Evolutionary conservation across 2,888 invertebrate genomes (phyloP), one percentile per base, ranked within the genome.

Genomic region (Congeria kusceri): DNA sequence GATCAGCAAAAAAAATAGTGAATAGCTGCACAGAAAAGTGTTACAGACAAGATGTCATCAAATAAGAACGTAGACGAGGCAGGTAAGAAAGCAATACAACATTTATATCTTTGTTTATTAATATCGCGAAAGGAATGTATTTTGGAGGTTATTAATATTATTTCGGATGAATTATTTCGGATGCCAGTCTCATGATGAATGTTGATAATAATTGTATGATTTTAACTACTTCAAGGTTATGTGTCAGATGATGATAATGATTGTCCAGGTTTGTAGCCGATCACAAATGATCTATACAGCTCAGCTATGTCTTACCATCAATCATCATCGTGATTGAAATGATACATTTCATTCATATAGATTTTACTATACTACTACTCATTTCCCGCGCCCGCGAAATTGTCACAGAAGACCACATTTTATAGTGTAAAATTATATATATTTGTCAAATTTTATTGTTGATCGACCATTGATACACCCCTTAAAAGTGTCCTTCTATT

Each of bases 31-130:
- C 18, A 15, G 32, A 32, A 39, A 2, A 57, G 23, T 20, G 1
- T 25, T 62, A 11, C 3, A 13, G 32, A n/a, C n/a, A 73, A 67
- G 28, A 77, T 77, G 77, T 39, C 77, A 25, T 57, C 63, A 63
- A 71, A 71, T 57, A 27, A 29, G 62, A 77, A 77, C 23, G 46
- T 44, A 1, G 68, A 77, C 27, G 72, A 77, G 64, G 72, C 77
- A 68, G 77, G 77, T 77, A 64, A 59, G 39, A 29, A 23, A n/a
- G 0, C n/a, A 29, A 39, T 69, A 61, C 27, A 11, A 23, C 0
- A 44, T 9, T 18, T 20, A 23, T 9, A 1, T 44, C 5, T 23
- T 5, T 29, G 25, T 56, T 1, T 15, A 49, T 20, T 15, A 28
- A 18, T 7, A 9, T 18, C 18, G 3, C 11, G 1, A 53, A 53